phyloP scores from a whole-genome alignment of 2,797 vertebrate species.

The Myoxocephalus aenaeus region DNA sequence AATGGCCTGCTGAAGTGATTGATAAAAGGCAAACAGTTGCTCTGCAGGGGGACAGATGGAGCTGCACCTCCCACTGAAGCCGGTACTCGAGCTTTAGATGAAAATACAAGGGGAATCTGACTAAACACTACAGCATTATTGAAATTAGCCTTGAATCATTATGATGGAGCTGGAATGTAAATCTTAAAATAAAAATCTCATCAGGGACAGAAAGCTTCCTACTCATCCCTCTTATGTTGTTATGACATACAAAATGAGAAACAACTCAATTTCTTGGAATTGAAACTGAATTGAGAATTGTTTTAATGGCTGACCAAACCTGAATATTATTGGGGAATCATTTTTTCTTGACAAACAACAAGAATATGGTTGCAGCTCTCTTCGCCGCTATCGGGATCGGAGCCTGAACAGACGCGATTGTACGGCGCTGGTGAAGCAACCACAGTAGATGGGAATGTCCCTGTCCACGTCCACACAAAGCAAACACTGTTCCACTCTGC shows the following conservation, averaged over 20 bases:
- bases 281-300: constrained; percentile 13
- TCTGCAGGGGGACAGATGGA: constrained; percentile 72
- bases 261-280: constrained; percentile 1
- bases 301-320: constrained; percentile 18
- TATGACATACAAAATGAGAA: neutral
- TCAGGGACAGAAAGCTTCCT: constrained; percentile 35
- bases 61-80: constrained; percentile 65
- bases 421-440: neutral
- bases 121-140: constrained; percentile 47
- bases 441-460: constrained; percentile 31
- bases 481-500: constrained; percentile 58
- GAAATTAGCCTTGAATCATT: constrained; percentile 62
- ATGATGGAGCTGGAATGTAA: constrained; percentile 48
- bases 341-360: neutral
- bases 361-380: neutral
- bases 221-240: constrained; percentile 43
- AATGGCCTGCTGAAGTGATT: constrained; percentile 78
- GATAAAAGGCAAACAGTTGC: constrained; percentile 79
- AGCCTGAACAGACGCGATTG: constrained; percentile 16
- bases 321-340: neutral
- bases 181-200: constrained; percentile 56
- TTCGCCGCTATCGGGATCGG: constrained; percentile 1
- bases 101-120: constrained; percentile 40
- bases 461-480: constrained; percentile 62
- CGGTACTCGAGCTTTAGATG: constrained; percentile 54